Base-by-base conservation (phyloP, 2,113 vertebrate genomes). In the Pachyramphus minor region DNA sequence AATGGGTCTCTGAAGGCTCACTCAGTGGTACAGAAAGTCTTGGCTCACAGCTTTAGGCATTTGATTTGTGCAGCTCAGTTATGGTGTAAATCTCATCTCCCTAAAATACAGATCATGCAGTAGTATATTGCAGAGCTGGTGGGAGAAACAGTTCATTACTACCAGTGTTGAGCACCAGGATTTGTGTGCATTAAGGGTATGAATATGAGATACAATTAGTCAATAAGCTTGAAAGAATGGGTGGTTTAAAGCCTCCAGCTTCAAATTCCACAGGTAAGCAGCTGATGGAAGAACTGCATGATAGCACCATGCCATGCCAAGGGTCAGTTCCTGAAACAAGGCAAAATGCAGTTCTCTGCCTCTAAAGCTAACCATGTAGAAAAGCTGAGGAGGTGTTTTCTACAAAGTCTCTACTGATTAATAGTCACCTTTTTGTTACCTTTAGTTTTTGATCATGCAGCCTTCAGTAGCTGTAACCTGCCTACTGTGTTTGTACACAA, bases 241-340 rank as follows among this genome's bases (percentile, higher is more conserved):
- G 60, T 49, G 58, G 21, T 88, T 94, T 83, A 41, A 86, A 69
- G 67, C 55, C 55, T 93, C 18, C 53, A 73, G 62, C 53, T 85
- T 87, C 71, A 49, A 53, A 69, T 76, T 90, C 50, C 53, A 53
- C 25, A 42, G 45, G 14, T 80, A 47, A 84, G 49, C 28, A 33
- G 16, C 16, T 69, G 37, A 17, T 66, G 64, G 62, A 83, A 88
- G 42, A 88, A 11, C 41, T 58, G 31, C 2, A 0, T 0, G 0
- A 28, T 12, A 81, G n/a, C 7, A 8, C 8, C 0, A 0, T 1
- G 0, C 33, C 3, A 6, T 74, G 64, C 30, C 56, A 87, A 24
- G 55, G 47, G 45, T 84, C 14, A 1, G 20, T 53, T 87, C 35
- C 63, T 67, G 50, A 63, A 84, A 47, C 14, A 49, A 89, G 23